These are phyloP conservation scores for Otolemur garnettii DNA, from an alignment of 2,113 vertebrate genomes.

Conservation along the genomic window DNA sequence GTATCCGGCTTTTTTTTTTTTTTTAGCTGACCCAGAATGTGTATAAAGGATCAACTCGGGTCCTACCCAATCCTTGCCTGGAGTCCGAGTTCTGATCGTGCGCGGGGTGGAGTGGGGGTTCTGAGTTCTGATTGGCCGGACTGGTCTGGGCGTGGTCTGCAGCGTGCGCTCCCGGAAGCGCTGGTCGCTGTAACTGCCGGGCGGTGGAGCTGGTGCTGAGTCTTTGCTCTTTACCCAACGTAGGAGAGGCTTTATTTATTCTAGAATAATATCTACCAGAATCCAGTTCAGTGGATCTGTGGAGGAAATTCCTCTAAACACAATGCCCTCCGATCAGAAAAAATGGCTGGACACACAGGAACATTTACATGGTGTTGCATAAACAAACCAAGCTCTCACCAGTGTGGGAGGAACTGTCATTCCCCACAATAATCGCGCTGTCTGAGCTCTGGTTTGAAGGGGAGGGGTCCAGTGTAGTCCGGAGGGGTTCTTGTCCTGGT, in stretches of 20 bases:
- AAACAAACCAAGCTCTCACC: not conserved
- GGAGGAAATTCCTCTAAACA: not conserved
- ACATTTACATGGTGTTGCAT: fast-evolving
- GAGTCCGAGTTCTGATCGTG: not conserved
- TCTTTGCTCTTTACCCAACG: not conserved
- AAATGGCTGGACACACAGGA: not conserved
- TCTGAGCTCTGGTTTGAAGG: no score
- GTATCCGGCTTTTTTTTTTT: not conserved
- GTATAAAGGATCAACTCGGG: not conserved
- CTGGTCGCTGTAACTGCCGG: not conserved
- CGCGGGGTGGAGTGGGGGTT: no score
- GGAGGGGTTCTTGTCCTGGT: not conserved
- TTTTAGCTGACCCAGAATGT: no score
- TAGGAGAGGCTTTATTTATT: not conserved
- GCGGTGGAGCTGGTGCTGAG: not conserved
- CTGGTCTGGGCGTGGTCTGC: not conserved
- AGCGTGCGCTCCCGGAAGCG: fast-evolving
- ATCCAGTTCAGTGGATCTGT: fast-evolving
- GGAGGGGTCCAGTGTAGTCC: not conserved
- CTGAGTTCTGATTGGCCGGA: not conserved
- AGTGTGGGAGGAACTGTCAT: fast-evolving
- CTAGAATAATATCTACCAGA: not conserved
- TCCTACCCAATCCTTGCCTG: fast-evolving
- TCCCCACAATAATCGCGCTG: fast-evolving
- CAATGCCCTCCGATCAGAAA: not conserved